These are phyloP conservation scores for Phalacrocorax brasilianus DNA, from an alignment of 2,113 vertebrate genomes.

Conservation along the genomic window DNA sequence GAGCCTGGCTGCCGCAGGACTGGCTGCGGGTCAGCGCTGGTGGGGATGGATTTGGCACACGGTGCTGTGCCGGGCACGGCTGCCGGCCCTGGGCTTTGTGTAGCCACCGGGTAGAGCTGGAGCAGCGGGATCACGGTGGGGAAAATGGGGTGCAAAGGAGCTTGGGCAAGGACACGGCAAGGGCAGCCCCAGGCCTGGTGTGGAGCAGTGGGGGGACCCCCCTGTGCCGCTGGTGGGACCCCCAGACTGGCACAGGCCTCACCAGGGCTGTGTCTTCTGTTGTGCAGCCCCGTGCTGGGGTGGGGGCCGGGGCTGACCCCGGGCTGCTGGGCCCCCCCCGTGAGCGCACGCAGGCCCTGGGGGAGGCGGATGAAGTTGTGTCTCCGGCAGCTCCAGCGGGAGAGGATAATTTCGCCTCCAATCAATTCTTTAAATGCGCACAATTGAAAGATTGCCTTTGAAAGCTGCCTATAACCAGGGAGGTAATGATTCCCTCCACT, in stretches of 20 bases:
- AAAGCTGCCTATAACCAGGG: constrained; percentile 64
- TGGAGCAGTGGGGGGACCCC: background rate
- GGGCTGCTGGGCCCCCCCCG: background rate
- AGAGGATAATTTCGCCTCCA: constrained; percentile 61
- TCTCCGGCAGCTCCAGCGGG: background rate
- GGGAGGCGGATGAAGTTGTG: constrained; percentile 18
- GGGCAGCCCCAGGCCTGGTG: background rate
- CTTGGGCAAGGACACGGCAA: background rate
- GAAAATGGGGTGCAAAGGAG: background rate
- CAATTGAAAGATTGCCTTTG: constrained; percentile 71
- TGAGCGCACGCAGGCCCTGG: background rate
- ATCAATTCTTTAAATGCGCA: constrained; percentile 70
- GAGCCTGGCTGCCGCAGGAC: background rate
- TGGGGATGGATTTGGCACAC: rapidly evolving
- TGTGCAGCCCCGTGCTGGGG: rapidly evolving
- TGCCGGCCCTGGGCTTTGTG: background rate
- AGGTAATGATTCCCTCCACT: constrained; percentile 63
- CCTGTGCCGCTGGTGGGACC: background rate
- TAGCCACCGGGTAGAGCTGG: rapidly evolving
- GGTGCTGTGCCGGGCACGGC: background rate
- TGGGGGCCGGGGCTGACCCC: background rate
- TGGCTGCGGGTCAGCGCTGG: rapidly evolving
- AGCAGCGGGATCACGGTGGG: rapidly evolving
- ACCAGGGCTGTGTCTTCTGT: background rate
- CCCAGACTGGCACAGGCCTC: rapidly evolving